These are phyloP conservation scores for Metopolophium dirhodum DNA, from an alignment of 1,140 invertebrate species.

Conservation along the genomic window DNA sequence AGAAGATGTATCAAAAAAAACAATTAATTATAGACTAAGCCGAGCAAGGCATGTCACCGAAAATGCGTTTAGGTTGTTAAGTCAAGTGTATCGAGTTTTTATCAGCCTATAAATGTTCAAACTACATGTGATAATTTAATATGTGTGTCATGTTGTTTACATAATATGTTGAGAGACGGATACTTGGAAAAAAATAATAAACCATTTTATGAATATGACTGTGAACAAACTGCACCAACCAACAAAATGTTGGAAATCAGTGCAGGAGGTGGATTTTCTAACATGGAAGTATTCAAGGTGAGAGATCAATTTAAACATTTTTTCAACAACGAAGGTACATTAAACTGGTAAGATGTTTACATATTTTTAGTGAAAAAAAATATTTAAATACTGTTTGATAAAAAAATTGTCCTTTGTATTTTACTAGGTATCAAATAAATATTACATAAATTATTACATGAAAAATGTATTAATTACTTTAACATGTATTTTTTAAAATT, in stretches of 20 bases:
- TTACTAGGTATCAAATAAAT: too few relatives aligned
- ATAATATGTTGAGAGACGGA: conserved; percentile 59
- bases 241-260: neutral
- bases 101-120: conserved; percentile 60
- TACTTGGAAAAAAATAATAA: neutral
- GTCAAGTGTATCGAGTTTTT: conserved; percentile 56
- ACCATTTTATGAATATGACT: neutral
- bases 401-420: too few relatives aligned
- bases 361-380: too few relatives aligned
- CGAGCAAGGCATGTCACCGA: conserved; percentile 61
- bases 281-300: too few relatives aligned
- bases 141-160: conserved; percentile 59
- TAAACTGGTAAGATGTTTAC: too few relatives aligned
- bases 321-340: too few relatives aligned
- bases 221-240: neutral
- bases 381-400: too few relatives aligned
- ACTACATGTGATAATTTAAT: conserved; percentile 61
- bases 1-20: conserved; percentile 60
- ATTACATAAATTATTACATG: too few relatives aligned
- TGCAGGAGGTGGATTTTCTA: too few relatives aligned
- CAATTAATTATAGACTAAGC: conserved; percentile 61
- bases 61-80: conserved; percentile 62
- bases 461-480: too few relatives aligned
- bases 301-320: too few relatives aligned
- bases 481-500: too few relatives aligned